Base-by-base conservation (phyloP, 2,888 invertebrate species). In the Smittia aterrima region DNA sequence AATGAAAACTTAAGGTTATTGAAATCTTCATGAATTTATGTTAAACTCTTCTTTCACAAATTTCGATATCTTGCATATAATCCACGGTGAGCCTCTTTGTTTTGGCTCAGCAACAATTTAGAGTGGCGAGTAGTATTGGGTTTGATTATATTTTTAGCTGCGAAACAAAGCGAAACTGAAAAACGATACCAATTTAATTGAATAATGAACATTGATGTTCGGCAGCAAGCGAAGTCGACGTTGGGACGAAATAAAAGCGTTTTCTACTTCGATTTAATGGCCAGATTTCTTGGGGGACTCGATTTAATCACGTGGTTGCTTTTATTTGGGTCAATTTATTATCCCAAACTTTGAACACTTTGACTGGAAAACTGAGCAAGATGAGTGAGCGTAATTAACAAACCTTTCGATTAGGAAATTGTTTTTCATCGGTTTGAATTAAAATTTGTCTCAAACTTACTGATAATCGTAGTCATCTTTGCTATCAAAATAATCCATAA, bases 401-500 rank as follows among this genome's bases (percentile, higher is more conserved):
- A 47, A 47, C 16, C 11, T 47, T 11, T 47, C 47, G 11, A 32
- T 32, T 32, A 32, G 32, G 32, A 32, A 32, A 32, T 32, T 32
- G 32, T 9, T 9, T 32, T 3, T 32, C n/a, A n/a, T 3, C 32
- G 32, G 9, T 3, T 32, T 3, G 32, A 32, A 32, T 9, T 32
- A 32, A 32, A 32, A 32, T 32, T 32, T 32, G 32, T 9, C 32
- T 3, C 2, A 47, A 47, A 58, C 58, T 58, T 22, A 58, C 58
- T 58, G 58, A 58, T 58, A 58, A 58, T 58, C 58, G 18, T 20
- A 58, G 9, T 58, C 58, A 22, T 58, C 58, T 2, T 18, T 58
- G 22, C 20, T 58, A 22, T 58, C 20, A 20, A 58, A 58, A 58
- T 58, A 58, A 58, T 58, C 20, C 20, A 58, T 20, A 20, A 58